phyloP scores from a whole-genome alignment of 1,140 invertebrate genomes.

The Drosophila obscura region DNA sequence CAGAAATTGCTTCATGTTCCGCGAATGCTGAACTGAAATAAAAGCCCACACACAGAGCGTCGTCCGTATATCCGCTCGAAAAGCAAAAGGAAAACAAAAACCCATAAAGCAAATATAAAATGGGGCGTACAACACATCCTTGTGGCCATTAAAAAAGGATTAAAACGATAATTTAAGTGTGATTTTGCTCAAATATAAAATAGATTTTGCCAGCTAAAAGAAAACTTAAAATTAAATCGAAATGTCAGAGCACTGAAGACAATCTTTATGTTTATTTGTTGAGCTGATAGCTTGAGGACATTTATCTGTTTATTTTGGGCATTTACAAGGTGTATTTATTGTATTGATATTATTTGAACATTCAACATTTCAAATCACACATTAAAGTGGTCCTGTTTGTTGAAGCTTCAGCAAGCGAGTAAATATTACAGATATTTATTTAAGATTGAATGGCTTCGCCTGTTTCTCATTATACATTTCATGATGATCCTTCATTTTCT shows the following conservation, averaged over 20 bases:
- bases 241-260: background rate
- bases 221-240: background rate
- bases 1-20: constrained; percentile 58
- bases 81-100: constrained; percentile 32
- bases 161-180: constrained; percentile 42
- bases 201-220: background rate
- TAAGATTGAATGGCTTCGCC: too few relatives aligned
- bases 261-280: too few relatives aligned
- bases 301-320: too few relatives aligned
- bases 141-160: constrained; percentile 43
- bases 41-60: constrained; percentile 21
- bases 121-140: background rate
- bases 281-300: too few relatives aligned
- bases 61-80: background rate
- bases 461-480: too few relatives aligned
- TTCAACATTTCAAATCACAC: too few relatives aligned
- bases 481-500: too few relatives aligned
- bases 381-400: too few relatives aligned
- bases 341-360: too few relatives aligned
- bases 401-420: too few relatives aligned
- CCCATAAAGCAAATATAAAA: constrained; percentile 40
- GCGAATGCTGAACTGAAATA: constrained; percentile 43
- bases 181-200: constrained; percentile 14
- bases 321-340: too few relatives aligned
- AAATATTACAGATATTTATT: too few relatives aligned